Percentiles rank a stretch among this genome's conserved stretches.
Evolutionary conservation across 2,888 invertebrate species (phyloP).

Genomic region (Macrosiphum euphorbiae): DNA sequence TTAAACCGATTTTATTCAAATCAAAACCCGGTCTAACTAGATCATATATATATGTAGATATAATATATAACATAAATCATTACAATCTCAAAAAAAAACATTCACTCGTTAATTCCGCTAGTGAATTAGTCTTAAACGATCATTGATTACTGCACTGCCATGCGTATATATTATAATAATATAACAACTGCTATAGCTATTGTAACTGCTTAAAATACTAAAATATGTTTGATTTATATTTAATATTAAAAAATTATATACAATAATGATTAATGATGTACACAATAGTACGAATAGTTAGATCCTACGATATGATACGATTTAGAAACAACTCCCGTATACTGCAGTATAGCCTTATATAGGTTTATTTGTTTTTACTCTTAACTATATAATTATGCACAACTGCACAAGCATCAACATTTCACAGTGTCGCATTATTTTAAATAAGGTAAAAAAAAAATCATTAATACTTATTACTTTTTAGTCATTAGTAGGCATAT

Average conservation of each 20-base stretch:
- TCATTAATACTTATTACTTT: not conserved
- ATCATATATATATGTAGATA: slow-evolving; percentile 1
- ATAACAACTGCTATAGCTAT: not conserved
- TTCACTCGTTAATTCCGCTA: slow-evolving; percentile 25
- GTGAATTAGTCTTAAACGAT: slow-evolving; percentile 40
- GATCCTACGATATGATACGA: not conserved
- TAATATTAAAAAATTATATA: not conserved
- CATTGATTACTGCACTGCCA: slow-evolving; percentile 6
- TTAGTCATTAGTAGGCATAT: not conserved
- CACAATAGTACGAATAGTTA: not conserved
- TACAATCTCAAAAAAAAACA: slow-evolving; percentile 36
- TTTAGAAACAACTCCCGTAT: slow-evolving; percentile 4
- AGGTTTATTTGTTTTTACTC: not conserved
- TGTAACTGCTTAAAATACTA: not conserved
- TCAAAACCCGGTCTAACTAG: slow-evolving; percentile 59
- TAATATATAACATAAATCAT: slow-evolving; percentile 11
- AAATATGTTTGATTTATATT: not conserved
- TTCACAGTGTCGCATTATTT: not conserved
- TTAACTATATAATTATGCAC: not conserved
- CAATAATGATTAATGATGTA: not conserved
- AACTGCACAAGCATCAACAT: not conserved
- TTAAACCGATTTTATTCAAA: slow-evolving; percentile 64
- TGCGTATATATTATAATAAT: not conserved
- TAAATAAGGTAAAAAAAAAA: not conserved
- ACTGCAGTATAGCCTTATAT: not conserved